Conservation (phyloP, 1,140 invertebrate genomes). For the Pantala flavescens region DNA sequence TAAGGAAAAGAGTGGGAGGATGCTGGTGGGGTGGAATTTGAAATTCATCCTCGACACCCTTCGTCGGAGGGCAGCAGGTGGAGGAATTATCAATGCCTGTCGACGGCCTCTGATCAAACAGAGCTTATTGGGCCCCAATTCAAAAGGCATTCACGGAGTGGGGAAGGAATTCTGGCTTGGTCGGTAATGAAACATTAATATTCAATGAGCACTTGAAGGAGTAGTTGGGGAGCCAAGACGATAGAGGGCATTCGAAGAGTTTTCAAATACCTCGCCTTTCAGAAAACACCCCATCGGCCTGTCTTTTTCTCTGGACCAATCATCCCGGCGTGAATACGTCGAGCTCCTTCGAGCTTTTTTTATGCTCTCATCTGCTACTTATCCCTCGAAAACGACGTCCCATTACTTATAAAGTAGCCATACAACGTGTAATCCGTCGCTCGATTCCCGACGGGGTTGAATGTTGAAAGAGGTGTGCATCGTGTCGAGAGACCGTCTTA, state of each 20-base stretch:
- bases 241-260: neutral
- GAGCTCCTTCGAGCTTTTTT: too few relatives aligned
- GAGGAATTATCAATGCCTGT: slow-evolving; percentile 9
- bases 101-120: slow-evolving; percentile 7
- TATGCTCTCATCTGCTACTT: too few relatives aligned
- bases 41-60: slow-evolving; percentile 8
- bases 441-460: too few relatives aligned
- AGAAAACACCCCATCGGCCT: neutral
- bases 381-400: too few relatives aligned
- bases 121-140: neutral
- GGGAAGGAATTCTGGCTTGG: neutral
- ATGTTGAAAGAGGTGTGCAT: too few relatives aligned
- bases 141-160: neutral
- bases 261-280: slow-evolving; percentile 9
- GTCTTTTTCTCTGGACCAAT: neutral
- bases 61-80: neutral
- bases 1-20: neutral
- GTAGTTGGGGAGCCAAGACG: neutral
- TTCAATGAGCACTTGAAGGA: slow-evolving; percentile 1
- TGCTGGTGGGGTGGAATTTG: neutral
- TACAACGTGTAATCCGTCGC: too few relatives aligned
- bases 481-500: too few relatives aligned
- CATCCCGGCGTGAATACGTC: neutral
- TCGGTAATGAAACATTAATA: slow-evolving; percentile 10
- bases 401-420: too few relatives aligned